A percentile compares a stretch with the other conserved stretches of the same genome.
These are phyloP conservation scores for Triplophysa rosa DNA, from an alignment of 2,113 vertebrate genomes.

Conservation along the genomic window DNA sequence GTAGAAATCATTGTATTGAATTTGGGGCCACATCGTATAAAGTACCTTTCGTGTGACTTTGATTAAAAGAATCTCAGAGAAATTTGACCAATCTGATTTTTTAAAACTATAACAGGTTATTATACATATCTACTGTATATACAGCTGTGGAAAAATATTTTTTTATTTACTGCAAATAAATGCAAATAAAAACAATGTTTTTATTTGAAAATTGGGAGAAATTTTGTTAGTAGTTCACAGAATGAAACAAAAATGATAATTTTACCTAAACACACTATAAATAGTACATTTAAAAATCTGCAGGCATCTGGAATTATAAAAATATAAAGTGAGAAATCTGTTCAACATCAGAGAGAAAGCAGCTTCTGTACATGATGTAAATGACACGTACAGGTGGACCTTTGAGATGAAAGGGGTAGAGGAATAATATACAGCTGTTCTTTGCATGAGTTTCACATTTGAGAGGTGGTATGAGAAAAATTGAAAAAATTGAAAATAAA, in stretches of 20 bases:
- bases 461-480: no score
- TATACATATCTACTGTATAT: not conserved
- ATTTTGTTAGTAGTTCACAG: no score
- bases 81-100: no score
- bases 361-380: not conserved
- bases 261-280: no score
- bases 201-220: no score
- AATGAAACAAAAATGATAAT: no score
- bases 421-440: no score
- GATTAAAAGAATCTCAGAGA: not conserved
- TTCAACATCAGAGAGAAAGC: slow-evolving; percentile 32
- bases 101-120: not conserved
- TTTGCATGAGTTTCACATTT: no score
- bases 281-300: slow-evolving; percentile 1
- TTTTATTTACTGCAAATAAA: no score
- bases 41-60: not conserved
- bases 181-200: no score
- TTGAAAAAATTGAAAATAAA: no score
- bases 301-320: slow-evolving; percentile 60
- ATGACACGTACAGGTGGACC: slow-evolving; percentile 41
- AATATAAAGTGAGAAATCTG: slow-evolving; percentile 48
- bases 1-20: not conserved
- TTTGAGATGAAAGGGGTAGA: not conserved
- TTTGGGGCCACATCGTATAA: not conserved
- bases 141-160: no score